phyloP scores from a whole-genome alignment of 2,888 invertebrate genomes.

The Euzetes globulus region DNA sequence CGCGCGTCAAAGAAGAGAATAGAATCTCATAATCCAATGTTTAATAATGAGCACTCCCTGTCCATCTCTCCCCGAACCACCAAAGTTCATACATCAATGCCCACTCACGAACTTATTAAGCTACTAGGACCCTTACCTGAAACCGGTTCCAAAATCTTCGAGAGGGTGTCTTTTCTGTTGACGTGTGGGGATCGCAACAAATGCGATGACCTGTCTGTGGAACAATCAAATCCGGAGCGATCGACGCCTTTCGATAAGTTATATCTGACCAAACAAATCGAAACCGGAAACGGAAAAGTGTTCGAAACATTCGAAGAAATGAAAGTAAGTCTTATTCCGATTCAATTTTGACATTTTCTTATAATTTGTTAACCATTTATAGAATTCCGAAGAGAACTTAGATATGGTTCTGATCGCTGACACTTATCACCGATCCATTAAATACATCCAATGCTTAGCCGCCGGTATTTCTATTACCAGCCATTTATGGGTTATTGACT shows the following conservation, averaged over 20 bases:
- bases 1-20: neutral
- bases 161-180: constrained; percentile 29
- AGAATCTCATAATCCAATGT: constrained; percentile 3
- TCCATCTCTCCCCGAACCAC: constrained; percentile 20
- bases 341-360: neutral
- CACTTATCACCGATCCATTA: constrained; percentile 46
- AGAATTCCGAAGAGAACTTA: constrained; percentile 33
- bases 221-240: constrained; percentile 29
- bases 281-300: constrained; percentile 45
- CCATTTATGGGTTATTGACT: constrained; percentile 62
- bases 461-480: constrained; percentile 40
- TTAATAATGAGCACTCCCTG: constrained; percentile 6
- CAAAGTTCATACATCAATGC: constrained; percentile 7
- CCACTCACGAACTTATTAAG: constrained; percentile 33
- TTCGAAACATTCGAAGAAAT: constrained; percentile 42
- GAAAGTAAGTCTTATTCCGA: constrained; percentile 32
- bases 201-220: neutral
- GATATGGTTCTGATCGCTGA: constrained; percentile 45
- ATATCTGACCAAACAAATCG: constrained; percentile 44
- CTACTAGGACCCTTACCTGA: constrained; percentile 35
- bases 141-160: constrained; percentile 10
- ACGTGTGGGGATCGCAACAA: constrained; percentile 11
- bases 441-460: constrained; percentile 48
- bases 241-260: constrained; percentile 46
- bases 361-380: neutral